Evolutionary conservation across 2,797 vertebrate genomes (phyloP), one percentile per base, ranked within the genome.

Genomic region (Lemur catta): DNA sequence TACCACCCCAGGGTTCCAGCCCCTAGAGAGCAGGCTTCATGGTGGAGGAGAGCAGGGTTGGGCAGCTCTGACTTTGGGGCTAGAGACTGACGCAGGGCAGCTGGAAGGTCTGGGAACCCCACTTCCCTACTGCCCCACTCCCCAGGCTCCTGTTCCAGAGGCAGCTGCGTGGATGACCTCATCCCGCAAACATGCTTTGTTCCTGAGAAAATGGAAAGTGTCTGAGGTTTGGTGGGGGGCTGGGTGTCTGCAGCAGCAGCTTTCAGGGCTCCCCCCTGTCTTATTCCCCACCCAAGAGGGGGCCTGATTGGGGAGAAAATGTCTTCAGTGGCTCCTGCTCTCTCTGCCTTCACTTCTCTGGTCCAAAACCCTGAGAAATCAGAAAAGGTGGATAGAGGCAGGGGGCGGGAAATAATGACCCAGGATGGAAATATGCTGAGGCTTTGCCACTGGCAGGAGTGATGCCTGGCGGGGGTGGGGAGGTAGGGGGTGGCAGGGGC

Each of bases 121-220:
- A 17, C 63, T 95, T 78, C 52, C 59, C 80, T 63, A 41, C 63
- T 7, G 17, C 84, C 67, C 38, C 30, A 75, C 88, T 87, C 96
- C 89, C 95, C 84, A 72, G 18, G 80, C 96, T 97, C 97, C 94
- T 97, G 91, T 97, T 97, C 95, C 97, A 96, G 95, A 98, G 99
- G 98, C 99, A 99, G 99, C 99, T 99, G 98, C 98, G 97, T 98
- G 93, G 98, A 98, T 99, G 99, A 99, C 99, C 99, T 99, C 99
- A 99, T 98, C 95, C 97, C 98, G 96, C 98, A 99, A 99, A 99
- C 98, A 99, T 99, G 99, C 98, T 98, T 99, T 99, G 98, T 99
- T 98, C 98, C 98, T 98, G 97, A 98, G 98, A 98, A 98, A 98
- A 98, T 98, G 98, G 98, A 98, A 98, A 98, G 98, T 98, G 98